A percentile compares a stretch with the other conserved stretches of the same genome.
Conservation (phyloP, 2,113 vertebrate species). For the Meriones unguiculatus region DNA sequence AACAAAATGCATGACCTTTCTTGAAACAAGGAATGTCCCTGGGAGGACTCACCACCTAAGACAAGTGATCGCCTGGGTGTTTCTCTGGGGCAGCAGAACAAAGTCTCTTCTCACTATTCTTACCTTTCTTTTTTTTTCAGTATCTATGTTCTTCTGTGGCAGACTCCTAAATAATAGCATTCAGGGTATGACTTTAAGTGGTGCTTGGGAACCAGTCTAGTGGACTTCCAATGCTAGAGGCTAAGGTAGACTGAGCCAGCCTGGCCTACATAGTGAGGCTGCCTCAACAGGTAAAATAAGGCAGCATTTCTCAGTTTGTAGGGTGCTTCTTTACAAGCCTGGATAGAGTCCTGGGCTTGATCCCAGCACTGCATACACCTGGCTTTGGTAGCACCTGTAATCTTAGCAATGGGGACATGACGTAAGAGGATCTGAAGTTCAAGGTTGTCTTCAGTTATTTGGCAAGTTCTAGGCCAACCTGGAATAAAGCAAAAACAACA, state of each 20-base stretch:
- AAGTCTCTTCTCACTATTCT: neutral
- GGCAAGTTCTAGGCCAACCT: neutral
- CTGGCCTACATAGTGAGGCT: neutral
- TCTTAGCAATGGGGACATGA: neutral
- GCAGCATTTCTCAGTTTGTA: neutral
- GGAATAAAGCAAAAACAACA: neutral
- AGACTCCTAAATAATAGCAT: neutral
- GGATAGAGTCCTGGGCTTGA: neutral
- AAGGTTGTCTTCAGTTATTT: neutral
- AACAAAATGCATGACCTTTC: neutral
- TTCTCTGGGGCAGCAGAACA: neutral
- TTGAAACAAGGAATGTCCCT: neutral
- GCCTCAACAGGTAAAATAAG: neutral
- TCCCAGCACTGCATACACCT: too few relatives aligned
- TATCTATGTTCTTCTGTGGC: neutral
- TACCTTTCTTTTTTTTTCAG: too few relatives aligned
- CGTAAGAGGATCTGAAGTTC: neutral
- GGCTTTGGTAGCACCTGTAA: neutral
- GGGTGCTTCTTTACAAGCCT: neutral
- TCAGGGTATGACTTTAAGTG: neutral
- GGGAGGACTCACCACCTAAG: neutral
- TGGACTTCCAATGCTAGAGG: neutral
- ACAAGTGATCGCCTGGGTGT: neutral
- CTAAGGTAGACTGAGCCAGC: neutral
- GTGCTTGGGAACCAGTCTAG: neutral